Evolutionary conservation across 30 jellyfish, hydroid and myxozoan species (phyloP), one percentile per base, ranked within the genome.

Genomic region (Pseudorhiza aurosa): DNA sequence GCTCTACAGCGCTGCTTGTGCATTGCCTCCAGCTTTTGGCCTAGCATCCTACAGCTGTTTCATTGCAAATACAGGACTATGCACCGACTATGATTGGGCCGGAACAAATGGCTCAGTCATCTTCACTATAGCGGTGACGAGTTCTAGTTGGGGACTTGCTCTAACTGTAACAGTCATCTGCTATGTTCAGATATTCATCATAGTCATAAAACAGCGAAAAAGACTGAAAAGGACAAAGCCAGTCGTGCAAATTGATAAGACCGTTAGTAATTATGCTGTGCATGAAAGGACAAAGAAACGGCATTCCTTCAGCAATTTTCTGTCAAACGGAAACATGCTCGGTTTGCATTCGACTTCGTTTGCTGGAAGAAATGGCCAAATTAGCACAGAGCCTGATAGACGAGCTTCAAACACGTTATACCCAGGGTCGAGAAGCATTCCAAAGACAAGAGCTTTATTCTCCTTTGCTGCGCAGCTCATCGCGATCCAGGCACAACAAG

Each of bases 1-100:
- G 94, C 21, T 82, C 32, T 69, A 82, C 75, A 68, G 87, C 42
- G 58, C 47, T 2, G 67, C 67, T 19, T 82, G 87, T 43, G 94
- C 87, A 6, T 29, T 82, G 67, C 94, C 94, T 26, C 94, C 94
- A 0, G 58, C 65, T 65, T 68, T 82, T 37, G 94, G 94, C n/a
- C 63, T 82, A 25, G 67, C 81, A 37, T 82, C 94, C 18, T 82
- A 68, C 45, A 43, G 30, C 18, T 82, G 94, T 32, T 82, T 82
- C 36, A 69, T 82, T 11, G 28, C 77, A 1, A 82, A 82, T 36
- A 68, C 47, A 22, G 87, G 94, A 22, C 81, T 81, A 0, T 82
- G 94, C 35, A 35, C 74, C 17, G 68, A 58, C 17, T 35, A 68
- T 8, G 72, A 82, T 15, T 82, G 94, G 94, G 79, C 87, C 24